Evolutionary conservation across 2,113 vertebrate genomes (phyloP).

Genomic region (Nannospalax galili): DNA sequence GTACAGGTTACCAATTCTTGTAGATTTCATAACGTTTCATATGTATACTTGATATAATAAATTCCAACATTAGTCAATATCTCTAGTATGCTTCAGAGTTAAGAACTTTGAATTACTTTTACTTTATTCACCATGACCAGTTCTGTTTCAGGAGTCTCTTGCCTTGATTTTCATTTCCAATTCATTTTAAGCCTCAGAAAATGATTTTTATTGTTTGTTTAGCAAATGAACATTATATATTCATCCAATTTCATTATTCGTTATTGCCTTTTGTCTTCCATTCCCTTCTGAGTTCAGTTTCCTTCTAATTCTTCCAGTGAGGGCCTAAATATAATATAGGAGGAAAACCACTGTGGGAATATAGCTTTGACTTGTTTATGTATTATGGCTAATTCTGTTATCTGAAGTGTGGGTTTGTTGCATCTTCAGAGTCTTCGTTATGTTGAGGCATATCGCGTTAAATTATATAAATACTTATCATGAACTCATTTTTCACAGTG

Average conservation of each 20-base stretch:
- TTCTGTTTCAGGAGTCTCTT: neutral
- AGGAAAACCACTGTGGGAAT: neutral
- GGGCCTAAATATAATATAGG: neutral
- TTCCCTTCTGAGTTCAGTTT: neutral
- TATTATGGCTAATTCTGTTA: neutral
- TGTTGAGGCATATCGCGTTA: neutral
- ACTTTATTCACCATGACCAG: neutral
- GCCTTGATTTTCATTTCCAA: neutral
- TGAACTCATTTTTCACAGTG: neutral
- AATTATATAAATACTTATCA: neutral
- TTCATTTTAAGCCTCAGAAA: neutral
- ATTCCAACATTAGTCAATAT: neutral
- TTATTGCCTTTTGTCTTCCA: neutral
- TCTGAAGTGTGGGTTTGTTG: neutral
- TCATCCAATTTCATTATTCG: neutral
- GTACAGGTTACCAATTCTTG: neutral
- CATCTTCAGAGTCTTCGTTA: neutral
- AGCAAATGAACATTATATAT: neutral
- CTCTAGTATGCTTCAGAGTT: neutral
- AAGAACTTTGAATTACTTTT: neutral
- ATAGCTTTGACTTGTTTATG: neutral
- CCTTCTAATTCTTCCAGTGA: neutral
- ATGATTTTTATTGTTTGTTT: neutral
- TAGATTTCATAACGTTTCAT: neutral
- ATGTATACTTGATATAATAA: neutral